Base-by-base conservation (phyloP, 2,113 vertebrate species). In the Sialia sialis region DNA sequence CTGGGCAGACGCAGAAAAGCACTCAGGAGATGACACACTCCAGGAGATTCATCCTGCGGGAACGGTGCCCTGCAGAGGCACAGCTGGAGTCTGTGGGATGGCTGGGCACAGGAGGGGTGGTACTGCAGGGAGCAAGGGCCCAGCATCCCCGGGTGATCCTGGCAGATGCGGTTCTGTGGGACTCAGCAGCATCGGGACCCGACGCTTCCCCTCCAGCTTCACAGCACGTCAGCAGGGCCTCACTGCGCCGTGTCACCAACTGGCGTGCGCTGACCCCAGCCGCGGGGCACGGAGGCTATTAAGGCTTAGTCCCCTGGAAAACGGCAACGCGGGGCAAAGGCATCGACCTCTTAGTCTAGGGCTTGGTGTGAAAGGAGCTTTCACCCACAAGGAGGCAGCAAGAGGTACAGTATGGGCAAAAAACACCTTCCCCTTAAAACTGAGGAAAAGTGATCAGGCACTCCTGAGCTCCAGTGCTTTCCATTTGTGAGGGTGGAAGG, bases 271-370 rank as follows among this genome's bases (percentile, higher is more conserved):
- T 62, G 39, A 90, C 93, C 93, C 97, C 81, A 73, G 94, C 91
- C 62, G 27, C 0, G 11, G 85, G 95, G 84, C 87, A 91, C 74
- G 91, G 94, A 81, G 75, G 91, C 51, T 39, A 96, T 97, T 97
- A 98, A 98, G 97, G 98, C 97, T 96, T 82, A 97, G 93, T 96
- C 93, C 97, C 96, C 90, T 23, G 48, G 86, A 92, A 95, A 95
- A 94, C 29, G 67, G 54, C 46, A 93, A 84, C 13, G 23, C 70
- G 68, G 95, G 91, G 85, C 74, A 94, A 95, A 94, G 96, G 85
- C 75, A 95, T 92, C 32, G 10, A 93, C 93, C 93, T 95, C 93
- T 87, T 38, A 75, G 75, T 69, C 67, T 39, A 77, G 90, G 82
- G 52, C 84, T 89, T 79, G 76, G 73, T 92, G 81, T 92, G 96